Evolutionary conservation across 2,797 vertebrate species (phyloP).

Genomic region (Poeciliopsis paucimaculata): DNA sequence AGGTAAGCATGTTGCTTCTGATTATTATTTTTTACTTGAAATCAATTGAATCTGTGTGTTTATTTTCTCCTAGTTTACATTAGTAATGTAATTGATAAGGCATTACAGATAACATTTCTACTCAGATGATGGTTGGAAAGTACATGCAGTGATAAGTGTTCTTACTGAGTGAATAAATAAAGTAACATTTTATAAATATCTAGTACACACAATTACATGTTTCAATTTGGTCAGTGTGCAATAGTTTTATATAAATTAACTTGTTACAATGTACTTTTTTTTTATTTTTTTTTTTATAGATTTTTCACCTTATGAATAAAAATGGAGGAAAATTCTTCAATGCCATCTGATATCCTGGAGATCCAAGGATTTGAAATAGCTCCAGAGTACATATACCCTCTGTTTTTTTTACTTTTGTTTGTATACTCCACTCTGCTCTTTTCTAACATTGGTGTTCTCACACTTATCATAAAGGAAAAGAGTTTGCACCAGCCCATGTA

Average conservation of each 20-base stretch:
- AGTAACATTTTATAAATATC: neutral
- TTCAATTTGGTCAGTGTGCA: neutral
- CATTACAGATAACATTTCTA: neutral
- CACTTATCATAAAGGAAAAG: constrained; percentile 64
- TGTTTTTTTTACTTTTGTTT: constrained; percentile 68
- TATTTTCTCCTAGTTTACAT: neutral
- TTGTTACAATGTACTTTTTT: neutral
- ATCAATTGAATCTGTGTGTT: neutral
- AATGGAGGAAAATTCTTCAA: constrained; percentile 65
- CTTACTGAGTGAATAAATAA: neutral
- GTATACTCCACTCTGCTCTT: constrained; percentile 62
- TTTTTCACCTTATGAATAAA: constrained; percentile 7
- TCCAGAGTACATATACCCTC: constrained; percentile 50
- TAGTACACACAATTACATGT: neutral
- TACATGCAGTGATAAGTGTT: neutral
- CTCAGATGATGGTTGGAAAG: neutral
- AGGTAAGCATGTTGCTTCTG: neutral
- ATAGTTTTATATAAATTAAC: neutral
- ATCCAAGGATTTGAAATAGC: constrained; percentile 68
- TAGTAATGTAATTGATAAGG: neutral
- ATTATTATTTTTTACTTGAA: neutral
- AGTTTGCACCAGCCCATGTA: constrained; percentile 85
- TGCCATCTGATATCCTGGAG: constrained; percentile 44
- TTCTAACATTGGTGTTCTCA: constrained; percentile 64
- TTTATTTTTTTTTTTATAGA: constrained; percentile 32